phyloP scores from a whole-genome alignment of 2,888 invertebrate species.

The Kryphioiulus occultus region DNA sequence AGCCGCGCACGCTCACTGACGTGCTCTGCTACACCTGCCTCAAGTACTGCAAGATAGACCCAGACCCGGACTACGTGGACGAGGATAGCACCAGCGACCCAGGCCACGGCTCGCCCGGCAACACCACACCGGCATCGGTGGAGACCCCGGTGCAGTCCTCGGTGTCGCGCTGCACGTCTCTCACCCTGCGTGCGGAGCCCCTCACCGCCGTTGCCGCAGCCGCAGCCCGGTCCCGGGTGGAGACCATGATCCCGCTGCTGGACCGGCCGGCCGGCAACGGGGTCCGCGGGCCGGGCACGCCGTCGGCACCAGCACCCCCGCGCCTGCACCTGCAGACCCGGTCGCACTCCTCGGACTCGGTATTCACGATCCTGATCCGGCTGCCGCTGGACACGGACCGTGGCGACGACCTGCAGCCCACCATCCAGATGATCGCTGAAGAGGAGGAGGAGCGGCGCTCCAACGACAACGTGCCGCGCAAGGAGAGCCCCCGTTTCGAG shows the following conservation, averaged over 20 bases:
- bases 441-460: conserved; percentile 54
- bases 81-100: conserved; percentile 65
- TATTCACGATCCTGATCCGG: conserved; percentile 92
- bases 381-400: conserved; percentile 69
- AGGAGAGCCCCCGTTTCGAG: conserved; percentile 35
- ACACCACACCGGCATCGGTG: conserved; percentile 72
- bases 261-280: conserved; percentile 51
- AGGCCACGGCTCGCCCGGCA: conserved; percentile 59
- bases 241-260: conserved; percentile 53
- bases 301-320: conserved; percentile 53
- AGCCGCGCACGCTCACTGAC: conserved; percentile 47
- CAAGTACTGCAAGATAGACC: conserved; percentile 71
- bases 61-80: conserved; percentile 70
- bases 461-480: neutral
- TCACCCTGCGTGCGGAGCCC: conserved; percentile 76
- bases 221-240: neutral
- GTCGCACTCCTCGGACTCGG: conserved; percentile 63
- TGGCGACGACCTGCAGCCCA: conserved; percentile 56
- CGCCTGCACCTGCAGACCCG: conserved; percentile 52
- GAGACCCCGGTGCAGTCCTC: conserved; percentile 88
- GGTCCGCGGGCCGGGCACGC: conserved; percentile 43
- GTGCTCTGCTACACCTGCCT: conserved; percentile 64
- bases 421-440: conserved; percentile 59
- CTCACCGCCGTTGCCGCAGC: conserved; percentile 19
- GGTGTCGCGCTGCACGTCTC: conserved; percentile 82